Evolutionary conservation across 2,797 vertebrate genomes (phyloP).

Genomic region (Spheniscus humboldti): DNA sequence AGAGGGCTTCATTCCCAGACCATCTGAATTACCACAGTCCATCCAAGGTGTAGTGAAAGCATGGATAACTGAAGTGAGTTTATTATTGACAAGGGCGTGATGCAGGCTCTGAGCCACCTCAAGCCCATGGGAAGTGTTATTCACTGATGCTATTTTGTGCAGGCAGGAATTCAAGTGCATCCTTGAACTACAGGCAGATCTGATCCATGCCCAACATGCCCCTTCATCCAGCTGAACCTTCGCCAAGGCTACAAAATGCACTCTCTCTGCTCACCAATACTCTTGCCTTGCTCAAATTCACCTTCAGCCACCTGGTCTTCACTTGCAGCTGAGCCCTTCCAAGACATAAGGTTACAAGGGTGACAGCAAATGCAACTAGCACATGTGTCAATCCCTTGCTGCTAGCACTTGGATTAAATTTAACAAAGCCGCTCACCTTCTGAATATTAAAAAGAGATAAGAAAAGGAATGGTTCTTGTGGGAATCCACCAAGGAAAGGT

Average conservation of each 20-base stretch:
- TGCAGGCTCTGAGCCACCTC: not conserved
- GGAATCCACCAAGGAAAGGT: not conserved
- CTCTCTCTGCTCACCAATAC: not conserved
- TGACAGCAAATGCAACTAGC: not conserved
- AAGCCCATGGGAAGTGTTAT: not conserved
- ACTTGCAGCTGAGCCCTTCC: not conserved
- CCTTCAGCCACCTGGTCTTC: not conserved
- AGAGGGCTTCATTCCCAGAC: not conserved
- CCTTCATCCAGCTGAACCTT: not conserved
- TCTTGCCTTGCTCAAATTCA: not conserved
- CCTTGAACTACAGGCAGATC: not conserved
- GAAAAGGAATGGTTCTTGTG: not conserved
- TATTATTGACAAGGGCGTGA: not conserved
- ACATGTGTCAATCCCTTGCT: not conserved
- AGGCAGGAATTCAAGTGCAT: not conserved
- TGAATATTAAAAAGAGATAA: not conserved
- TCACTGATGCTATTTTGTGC: not conserved
- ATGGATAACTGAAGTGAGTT: not conserved
- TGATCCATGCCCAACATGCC: not conserved
- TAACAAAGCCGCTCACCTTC: rapidly evolving
- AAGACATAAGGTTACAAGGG: not conserved
- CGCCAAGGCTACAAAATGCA: not conserved
- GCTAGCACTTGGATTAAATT: not conserved
- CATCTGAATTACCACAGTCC: not conserved
- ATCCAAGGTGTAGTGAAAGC: not conserved